A percentile compares a stretch with the other conserved stretches of the same genome.
These are phyloP conservation scores for Antedon mediterranea DNA, from an alignment of 53 echinoderm and acorn worm genomes.

Conservation along the genomic window DNA sequence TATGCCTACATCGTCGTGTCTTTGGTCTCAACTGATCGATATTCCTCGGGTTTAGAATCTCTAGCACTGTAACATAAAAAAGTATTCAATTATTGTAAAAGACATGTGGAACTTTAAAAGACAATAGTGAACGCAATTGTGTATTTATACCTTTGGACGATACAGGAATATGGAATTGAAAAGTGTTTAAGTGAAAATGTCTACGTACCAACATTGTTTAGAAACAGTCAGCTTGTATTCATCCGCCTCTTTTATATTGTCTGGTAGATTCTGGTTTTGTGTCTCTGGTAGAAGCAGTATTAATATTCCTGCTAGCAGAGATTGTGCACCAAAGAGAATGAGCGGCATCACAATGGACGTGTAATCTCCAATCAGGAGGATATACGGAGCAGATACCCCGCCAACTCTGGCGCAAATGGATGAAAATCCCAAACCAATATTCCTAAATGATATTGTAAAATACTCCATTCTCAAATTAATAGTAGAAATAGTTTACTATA, in stretches of 20 bases:
- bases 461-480: neutral
- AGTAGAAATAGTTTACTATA: too few species aligned
- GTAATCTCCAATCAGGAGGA: conserved; percentile 19
- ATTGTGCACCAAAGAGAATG: conserved; percentile 27
- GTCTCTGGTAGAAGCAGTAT: conserved; percentile 46
- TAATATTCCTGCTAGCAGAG: conserved; percentile 20
- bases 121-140: too few species aligned
- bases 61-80: too few species aligned
- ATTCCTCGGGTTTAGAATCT: too few species aligned
- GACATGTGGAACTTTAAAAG: too few species aligned
- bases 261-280: conserved; percentile 33
- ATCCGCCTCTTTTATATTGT: conserved; percentile 40
- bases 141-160: too few species aligned
- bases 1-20: too few species aligned
- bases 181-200: too few species aligned
- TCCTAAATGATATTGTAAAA: conserved; percentile 28
- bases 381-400: conserved; percentile 32
- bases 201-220: too few species aligned
- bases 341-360: conserved; percentile 25
- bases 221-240: neutral
- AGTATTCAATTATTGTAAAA: too few species aligned
- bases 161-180: too few species aligned
- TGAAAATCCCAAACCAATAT: conserved; percentile 36
- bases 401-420: conserved; percentile 38
- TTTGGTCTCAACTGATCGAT: too few species aligned